Percentiles rank a stretch among this genome's conserved stretches.
phyloP scores from a whole-genome alignment of 2,797 vertebrate species.

The Hydrophis major region DNA sequence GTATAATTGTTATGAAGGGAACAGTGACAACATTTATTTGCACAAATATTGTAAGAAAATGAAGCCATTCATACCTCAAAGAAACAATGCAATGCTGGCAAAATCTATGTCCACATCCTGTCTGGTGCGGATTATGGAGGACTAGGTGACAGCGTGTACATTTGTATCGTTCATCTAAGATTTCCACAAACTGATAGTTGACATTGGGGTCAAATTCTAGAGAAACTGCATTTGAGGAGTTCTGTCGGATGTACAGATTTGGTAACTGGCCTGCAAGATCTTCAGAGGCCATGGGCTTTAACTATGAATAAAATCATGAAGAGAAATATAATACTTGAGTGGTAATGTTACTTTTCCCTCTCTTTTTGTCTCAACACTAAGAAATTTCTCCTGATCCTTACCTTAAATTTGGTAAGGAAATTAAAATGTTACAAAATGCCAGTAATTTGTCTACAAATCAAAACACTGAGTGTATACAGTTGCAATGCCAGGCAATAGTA shows the following conservation, averaged over 20 bases:
- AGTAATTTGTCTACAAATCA: neutral
- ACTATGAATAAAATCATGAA: constrained; percentile 7
- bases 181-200: constrained; percentile 76
- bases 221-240: constrained; percentile 67
- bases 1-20: neutral
- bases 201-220: constrained; percentile 78
- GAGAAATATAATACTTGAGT: neutral
- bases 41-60: neutral
- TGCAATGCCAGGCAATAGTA: neutral
- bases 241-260: constrained; percentile 66
- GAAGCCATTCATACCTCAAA: constrained; percentile 73
- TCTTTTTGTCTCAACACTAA: neutral
- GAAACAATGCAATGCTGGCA: constrained; percentile 82
- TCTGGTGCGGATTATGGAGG: constrained; percentile 88
- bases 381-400: neutral
- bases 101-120: constrained; percentile 90
- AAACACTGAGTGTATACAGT: neutral
- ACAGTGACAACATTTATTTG: neutral
- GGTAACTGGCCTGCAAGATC: constrained; percentile 41
- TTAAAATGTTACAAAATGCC: neutral
- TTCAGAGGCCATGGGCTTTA: constrained; percentile 66
- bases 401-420: neutral
- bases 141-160: constrained; percentile 81
- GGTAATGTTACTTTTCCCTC: neutral
- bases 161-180: constrained; percentile 82